Evolutionary conservation across 2,888 invertebrate genomes (phyloP), one percentile per base, ranked within the genome.

Genomic region (Ametastegia equiseti): DNA sequence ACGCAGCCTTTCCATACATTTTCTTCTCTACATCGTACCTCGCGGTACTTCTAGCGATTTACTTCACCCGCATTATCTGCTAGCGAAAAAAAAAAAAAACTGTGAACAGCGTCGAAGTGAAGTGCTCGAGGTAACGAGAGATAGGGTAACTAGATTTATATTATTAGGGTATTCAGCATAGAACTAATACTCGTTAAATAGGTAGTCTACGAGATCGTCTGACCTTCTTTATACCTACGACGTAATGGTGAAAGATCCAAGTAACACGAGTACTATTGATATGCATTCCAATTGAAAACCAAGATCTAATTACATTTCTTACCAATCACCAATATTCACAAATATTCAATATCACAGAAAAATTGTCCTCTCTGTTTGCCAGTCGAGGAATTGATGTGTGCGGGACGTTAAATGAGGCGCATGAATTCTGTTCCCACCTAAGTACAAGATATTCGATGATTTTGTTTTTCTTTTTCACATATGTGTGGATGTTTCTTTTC

Each of bases 91-190:
- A n/a, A n/a, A n/a, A n/a, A n/a, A n/a, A 36, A 75, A 54, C 54
- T 36, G 11, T 2, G 50, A 75, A 75, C 27, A 50, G 23, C 36
- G 33, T 50, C 19, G 33, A 54, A 54, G 50, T 54, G 19, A 36
- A 75, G 36, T 54, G 19, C 36, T n/a, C 27, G 27, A 71, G 6
- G 71, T 42, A 71, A 45, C 71, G 19, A 65, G 71, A 71, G 71
- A 71, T 71, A 30, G 71, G n/a, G 71, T 15, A 54, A 11, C 75
- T 54, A 5, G 36, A 75, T 75, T 75, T 75, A 50, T 54, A 27
- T 50, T 50, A 75, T 75, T 36, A 54, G 75, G 75, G 19, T 19
- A 75, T 33, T 54, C 75, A 36, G 54, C 15, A 19, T 19, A 47
- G 2, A 47, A 27, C 45, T 30, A 30, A 71, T n/a, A 30, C 30